Percentiles rank a stretch among this genome's conserved stretches.
Conservation (phyloP, 2,888 invertebrate species). For the Cheiracanthium punctorium region DNA sequence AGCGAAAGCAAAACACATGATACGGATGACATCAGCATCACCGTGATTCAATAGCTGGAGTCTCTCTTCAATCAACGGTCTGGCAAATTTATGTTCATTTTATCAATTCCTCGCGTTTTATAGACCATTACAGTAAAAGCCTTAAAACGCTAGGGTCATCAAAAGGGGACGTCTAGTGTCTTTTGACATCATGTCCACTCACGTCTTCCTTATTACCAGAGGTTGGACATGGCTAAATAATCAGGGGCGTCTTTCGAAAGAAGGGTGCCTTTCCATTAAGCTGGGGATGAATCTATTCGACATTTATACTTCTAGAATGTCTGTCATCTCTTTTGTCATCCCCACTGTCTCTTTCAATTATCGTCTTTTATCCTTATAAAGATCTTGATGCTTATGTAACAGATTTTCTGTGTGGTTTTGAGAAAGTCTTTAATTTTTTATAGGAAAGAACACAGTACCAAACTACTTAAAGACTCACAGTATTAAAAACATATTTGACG, state of each 20-base stretch:
- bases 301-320: not conserved
- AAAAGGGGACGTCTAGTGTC: not conserved
- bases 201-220: not conserved
- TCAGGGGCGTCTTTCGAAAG: not conserved
- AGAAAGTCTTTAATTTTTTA: too few relatives aligned
- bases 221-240: not conserved
- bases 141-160: not conserved
- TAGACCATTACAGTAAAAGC: slow-evolving; percentile 5
- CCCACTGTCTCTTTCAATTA: too few relatives aligned
- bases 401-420: too few relatives aligned
- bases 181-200: not conserved
- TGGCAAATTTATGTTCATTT: not conserved
- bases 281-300: not conserved
- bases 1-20: too few relatives aligned
- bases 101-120: not conserved
- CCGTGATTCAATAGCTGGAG: too few relatives aligned
- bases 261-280: not conserved
- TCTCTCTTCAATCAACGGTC: too few relatives aligned
- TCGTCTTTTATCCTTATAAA: too few relatives aligned
- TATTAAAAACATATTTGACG: too few relatives aligned
- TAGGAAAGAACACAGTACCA: too few relatives aligned
- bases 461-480: too few relatives aligned
- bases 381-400: too few relatives aligned
- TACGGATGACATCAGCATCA: too few relatives aligned
- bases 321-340: not conserved